Percentiles rank a stretch among this genome's conserved stretches.
phyloP scores from a whole-genome alignment of 2,888 invertebrate species.

The Epistrophella euchroma region DNA sequence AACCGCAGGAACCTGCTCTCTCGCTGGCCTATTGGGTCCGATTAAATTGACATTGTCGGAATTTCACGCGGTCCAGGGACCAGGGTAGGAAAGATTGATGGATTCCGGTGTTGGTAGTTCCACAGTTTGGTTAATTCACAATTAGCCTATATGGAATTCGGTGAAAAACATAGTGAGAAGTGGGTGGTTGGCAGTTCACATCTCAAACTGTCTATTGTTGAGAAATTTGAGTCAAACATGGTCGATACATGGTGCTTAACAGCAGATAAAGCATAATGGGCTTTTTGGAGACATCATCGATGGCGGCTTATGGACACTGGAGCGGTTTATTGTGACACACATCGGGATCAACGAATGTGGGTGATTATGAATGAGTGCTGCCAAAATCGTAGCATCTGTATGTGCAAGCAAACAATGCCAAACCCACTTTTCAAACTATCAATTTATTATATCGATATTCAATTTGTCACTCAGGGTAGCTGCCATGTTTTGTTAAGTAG shows the following conservation, averaged over 20 bases:
- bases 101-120: slow-evolving; percentile 42
- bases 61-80: slow-evolving; percentile 30
- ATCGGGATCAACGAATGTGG: slow-evolving; percentile 16
- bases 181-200: background rate
- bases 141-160: slow-evolving; percentile 48
- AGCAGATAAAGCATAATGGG: slow-evolving; percentile 50
- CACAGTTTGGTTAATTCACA: slow-evolving; percentile 58
- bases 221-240: slow-evolving; percentile 63
- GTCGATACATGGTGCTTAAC: slow-evolving; percentile 57
- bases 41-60: slow-evolving; percentile 62
- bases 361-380: slow-evolving; percentile 9
- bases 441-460: slow-evolving; percentile 26
- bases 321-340: slow-evolving; percentile 34
- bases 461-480: slow-evolving; percentile 6
- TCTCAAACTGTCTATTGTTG: slow-evolving; percentile 47
- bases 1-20: slow-evolving; percentile 49
- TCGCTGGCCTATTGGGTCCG: slow-evolving; percentile 48
- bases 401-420: slow-evolving; percentile 39
- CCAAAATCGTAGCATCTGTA: slow-evolving; percentile 16
- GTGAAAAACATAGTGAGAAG: background rate
- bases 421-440: slow-evolving; percentile 46
- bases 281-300: background rate
- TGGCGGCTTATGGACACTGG: background rate
- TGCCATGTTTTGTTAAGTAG: background rate
- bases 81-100: slow-evolving; percentile 55